Conservation (phyloP, 2,113 vertebrate species). For the Saiga tatarica region DNA sequence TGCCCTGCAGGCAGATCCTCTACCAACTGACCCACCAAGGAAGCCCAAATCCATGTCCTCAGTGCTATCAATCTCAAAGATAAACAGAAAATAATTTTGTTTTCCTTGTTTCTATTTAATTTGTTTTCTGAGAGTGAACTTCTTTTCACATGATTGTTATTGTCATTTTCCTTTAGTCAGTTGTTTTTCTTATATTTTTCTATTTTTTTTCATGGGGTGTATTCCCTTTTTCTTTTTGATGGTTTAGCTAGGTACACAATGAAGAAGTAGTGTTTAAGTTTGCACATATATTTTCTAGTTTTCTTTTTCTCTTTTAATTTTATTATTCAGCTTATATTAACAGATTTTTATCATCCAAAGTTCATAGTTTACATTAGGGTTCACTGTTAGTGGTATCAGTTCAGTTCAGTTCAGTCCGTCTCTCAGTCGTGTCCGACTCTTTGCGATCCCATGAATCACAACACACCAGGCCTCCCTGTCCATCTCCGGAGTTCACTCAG, state of each 20-base stretch:
- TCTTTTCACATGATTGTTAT: neutral
- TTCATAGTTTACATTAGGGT: neutral
- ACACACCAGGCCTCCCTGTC: too few species aligned
- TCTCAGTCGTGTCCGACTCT: too few species aligned
- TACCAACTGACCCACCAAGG: neutral
- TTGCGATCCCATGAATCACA: too few species aligned
- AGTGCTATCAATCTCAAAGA: neutral
- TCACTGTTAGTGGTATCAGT: neutral
- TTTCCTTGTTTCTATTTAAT: neutral
- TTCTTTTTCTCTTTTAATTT: neutral
- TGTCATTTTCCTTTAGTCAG: neutral
- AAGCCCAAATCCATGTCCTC: neutral
- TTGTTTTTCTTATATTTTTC: neutral
- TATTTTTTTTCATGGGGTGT: neutral
- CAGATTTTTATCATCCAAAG: neutral
- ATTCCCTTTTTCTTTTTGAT: neutral
- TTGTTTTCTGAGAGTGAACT: neutral
- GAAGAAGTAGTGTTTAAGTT: neutral
- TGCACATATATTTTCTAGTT: neutral
- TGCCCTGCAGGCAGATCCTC: neutral
- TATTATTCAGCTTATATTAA: neutral
- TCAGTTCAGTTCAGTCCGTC: too few species aligned
- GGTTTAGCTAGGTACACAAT: neutral
- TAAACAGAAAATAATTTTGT: neutral
- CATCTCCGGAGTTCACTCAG: too few species aligned